Conservation (phyloP, 2,888 invertebrate species). For the Cerceris ruficornis region DNA sequence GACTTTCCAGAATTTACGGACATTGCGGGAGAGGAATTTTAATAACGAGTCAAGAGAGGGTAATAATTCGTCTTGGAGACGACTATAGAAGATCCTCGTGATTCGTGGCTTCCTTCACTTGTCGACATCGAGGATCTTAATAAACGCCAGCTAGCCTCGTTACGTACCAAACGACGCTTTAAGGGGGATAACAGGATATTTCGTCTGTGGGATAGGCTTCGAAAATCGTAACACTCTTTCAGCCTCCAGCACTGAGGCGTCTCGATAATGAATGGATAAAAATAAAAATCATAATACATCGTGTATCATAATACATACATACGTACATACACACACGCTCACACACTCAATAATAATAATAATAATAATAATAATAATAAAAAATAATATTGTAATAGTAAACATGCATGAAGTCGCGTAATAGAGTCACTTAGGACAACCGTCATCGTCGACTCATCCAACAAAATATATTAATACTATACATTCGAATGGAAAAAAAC, state of each 20-base stretch:
- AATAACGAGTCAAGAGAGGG: background rate
- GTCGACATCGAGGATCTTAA: constrained; percentile 31
- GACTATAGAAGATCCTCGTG: constrained; percentile 35
- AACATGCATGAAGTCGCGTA: constrained; percentile 76
- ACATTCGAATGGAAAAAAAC: constrained; percentile 58
- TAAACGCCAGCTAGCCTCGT: constrained; percentile 60
- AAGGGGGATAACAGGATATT: constrained; percentile 12
- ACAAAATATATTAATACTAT: constrained; percentile 81
- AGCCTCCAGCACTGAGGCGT: constrained; percentile 50
- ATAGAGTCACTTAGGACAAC: constrained; percentile 18
- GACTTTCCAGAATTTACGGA: constrained; percentile 55
- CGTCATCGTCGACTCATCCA: constrained; percentile 67
- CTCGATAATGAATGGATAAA: constrained; percentile 65
- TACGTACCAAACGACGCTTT: constrained; percentile 21
- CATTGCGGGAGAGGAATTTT: background rate
- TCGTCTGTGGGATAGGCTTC: constrained; percentile 30
- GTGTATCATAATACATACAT: constrained; percentile 54
- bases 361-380: constrained; percentile 71
- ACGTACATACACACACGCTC: constrained; percentile 55
- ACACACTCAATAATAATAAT: constrained; percentile 65
- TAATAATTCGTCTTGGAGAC: constrained; percentile 1
- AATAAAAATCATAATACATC: constrained; percentile 59
- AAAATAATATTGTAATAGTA: constrained; percentile 76
- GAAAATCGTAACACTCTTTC: constrained; percentile 50
- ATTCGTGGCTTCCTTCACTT: constrained; percentile 28